phyloP scores from a whole-genome alignment of 2,888 invertebrate genomes.

The Actias luna region DNA sequence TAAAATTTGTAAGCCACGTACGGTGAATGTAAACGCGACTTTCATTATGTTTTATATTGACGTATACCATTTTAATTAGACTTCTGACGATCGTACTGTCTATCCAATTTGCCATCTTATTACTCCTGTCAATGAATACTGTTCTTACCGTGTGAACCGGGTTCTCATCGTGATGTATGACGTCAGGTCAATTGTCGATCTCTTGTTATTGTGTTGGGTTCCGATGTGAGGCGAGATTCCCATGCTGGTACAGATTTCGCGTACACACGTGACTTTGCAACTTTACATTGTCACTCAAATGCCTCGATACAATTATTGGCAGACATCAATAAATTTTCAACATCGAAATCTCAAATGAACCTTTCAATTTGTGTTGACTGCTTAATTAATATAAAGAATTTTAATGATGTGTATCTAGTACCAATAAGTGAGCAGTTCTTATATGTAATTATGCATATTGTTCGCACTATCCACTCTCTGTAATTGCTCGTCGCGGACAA shows the following conservation, averaged over 20 bases:
- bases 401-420: not conserved
- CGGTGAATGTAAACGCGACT: conserved; percentile 10
- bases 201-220: conserved; percentile 44
- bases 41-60: conserved; percentile 23
- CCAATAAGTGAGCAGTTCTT: too few species aligned
- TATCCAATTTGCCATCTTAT: conserved; percentile 44
- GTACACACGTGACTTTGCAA: conserved; percentile 53
- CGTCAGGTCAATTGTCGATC: conserved; percentile 66
- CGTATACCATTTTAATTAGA: conserved; percentile 36
- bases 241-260: conserved; percentile 58
- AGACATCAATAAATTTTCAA: conserved; percentile 6
- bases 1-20: conserved; percentile 7
- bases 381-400: too few species aligned
- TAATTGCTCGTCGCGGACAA: too few species aligned
- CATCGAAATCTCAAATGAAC: not conserved
- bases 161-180: conserved; percentile 61
- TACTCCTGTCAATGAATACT: conserved; percentile 40
- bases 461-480: too few species aligned
- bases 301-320: conserved; percentile 14
- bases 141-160: conserved; percentile 64
- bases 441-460: too few species aligned
- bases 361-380: not conserved
- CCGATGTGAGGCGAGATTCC: conserved; percentile 43
- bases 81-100: conserved; percentile 38
- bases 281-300: conserved; percentile 22